A percentile compares a stretch with the other conserved stretches of the same genome.
These are phyloP conservation scores for Varanus salvator DNA, from an alignment of 2,113 vertebrate genomes.

Conservation along the genomic window DNA sequence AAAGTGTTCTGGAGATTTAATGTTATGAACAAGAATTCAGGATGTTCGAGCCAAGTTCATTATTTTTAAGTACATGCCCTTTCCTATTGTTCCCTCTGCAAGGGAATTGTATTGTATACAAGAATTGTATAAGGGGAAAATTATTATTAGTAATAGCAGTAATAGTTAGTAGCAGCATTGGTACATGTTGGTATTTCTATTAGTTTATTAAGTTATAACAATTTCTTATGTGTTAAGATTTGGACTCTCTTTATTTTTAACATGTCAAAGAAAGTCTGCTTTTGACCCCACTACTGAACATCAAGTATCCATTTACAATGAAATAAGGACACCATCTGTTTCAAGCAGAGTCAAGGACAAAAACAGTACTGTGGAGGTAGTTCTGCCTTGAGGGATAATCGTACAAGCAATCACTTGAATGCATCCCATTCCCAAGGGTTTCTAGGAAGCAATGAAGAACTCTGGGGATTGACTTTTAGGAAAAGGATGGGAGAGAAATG, in stretches of 20 bases:
- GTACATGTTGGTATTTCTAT: neutral
- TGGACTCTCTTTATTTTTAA: neutral
- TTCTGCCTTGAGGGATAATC: neutral
- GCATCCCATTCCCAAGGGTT: no score
- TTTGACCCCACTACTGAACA: neutral
- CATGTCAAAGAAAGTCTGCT: neutral
- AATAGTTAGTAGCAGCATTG: no score
- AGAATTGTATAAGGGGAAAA: neutral
- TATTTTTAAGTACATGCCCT: accelerated
- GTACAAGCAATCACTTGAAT: neutral
- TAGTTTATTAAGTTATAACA: neutral
- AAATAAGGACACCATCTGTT: neutral
- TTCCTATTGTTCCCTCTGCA: neutral
- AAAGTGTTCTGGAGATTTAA: neutral
- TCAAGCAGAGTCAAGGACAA: neutral
- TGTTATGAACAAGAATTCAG: neutral
- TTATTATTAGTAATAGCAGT: neutral
- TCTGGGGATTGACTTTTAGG: neutral
- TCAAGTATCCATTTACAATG: neutral
- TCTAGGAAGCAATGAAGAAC: neutral
- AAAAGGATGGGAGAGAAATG: neutral
- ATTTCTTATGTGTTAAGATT: neutral
- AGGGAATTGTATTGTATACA: neutral
- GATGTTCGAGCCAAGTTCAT: neutral
- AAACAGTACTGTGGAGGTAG: neutral